Conservation (phyloP, 2,113 vertebrate genomes). For the Neolamprologus variostigma region DNA sequence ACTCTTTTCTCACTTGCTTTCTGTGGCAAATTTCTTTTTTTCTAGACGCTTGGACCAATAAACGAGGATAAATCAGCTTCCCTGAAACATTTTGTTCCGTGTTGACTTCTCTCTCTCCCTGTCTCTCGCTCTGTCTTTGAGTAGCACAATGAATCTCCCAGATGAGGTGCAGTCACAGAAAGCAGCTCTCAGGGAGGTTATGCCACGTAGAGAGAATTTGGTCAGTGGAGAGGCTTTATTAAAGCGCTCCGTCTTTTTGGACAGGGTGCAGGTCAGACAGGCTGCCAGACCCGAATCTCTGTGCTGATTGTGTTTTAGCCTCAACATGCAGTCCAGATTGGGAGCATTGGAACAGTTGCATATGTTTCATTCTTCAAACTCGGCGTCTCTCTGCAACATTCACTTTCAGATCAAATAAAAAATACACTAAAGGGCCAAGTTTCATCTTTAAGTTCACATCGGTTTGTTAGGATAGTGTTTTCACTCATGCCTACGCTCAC, state of each 20-base stretch:
- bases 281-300: neutral
- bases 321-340: neutral
- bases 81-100: constrained; percentile 27
- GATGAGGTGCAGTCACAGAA: constrained; percentile 24
- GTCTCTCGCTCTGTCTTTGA: neutral
- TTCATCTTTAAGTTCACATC: neutral
- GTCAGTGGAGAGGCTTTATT: constrained; percentile 38
- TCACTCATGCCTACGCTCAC: neutral
- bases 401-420: neutral
- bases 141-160: constrained; percentile 50
- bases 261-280: constrained; percentile 18
- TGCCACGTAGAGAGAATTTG: constrained; percentile 36
- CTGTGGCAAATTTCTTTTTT: neutral
- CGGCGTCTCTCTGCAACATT: neutral
- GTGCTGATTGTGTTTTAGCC: neutral
- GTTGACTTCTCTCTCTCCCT: neutral
- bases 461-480: neutral
- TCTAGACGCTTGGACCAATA: neutral
- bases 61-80: constrained; percentile 37
- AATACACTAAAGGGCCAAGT: neutral
- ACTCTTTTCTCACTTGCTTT: neutral
- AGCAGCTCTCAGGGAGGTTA: constrained; percentile 32
- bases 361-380: neutral
- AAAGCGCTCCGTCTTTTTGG: constrained; percentile 48
- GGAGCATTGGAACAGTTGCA: neutral